Percentiles rank a stretch among this genome's conserved stretches.
Conservation (phyloP, 2,113 vertebrate genomes). For the Donacobius atricapilla region DNA sequence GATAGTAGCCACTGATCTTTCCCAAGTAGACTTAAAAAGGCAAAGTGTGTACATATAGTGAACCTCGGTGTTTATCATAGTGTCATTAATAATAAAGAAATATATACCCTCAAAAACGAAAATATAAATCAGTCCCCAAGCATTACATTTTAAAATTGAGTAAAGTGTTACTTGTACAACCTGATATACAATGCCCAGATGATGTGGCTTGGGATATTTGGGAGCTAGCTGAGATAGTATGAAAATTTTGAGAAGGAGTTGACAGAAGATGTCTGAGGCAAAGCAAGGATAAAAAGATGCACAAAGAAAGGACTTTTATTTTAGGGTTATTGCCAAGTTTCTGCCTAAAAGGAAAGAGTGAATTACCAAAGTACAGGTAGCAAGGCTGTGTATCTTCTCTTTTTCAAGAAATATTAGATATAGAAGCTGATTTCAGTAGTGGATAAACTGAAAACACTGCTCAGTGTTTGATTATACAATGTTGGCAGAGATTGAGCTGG, state of each 20-base stretch:
- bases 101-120: background rate
- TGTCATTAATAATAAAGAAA: constrained; percentile 46
- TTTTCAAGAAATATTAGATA: constrained; percentile 22
- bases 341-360: background rate
- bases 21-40: constrained; percentile 23
- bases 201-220: background rate
- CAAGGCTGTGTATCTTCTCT: background rate
- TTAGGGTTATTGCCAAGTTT: background rate
- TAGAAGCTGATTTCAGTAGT: constrained; percentile 25
- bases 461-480: background rate
- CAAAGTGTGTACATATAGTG: constrained; percentile 26
- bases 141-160: background rate
- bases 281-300: background rate
- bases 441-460: background rate
- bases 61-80: constrained; percentile 18
- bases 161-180: background rate
- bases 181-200: background rate
- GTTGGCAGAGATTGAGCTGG: background rate
- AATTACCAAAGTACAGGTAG: background rate
- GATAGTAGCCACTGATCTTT: background rate
- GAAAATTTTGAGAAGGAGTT: background rate
- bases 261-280: background rate
- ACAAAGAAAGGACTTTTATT: background rate
- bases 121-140: background rate
- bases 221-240: background rate